Evolutionary conservation across 2,888 invertebrate species (phyloP), one percentile per base, ranked within the genome.

Genomic region (Limnephilus rhombicus): DNA sequence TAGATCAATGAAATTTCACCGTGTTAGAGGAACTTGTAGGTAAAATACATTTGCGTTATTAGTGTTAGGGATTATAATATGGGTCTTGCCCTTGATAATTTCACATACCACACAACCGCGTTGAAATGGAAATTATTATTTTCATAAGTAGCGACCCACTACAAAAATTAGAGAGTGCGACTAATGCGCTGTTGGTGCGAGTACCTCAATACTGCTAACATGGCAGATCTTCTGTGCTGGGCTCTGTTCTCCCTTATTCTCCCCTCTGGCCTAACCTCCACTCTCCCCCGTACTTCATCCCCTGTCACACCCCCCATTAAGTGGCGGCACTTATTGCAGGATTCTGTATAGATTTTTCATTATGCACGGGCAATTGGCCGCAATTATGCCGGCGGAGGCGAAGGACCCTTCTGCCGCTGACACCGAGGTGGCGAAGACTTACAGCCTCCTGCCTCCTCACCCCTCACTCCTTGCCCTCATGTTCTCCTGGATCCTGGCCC

Each of bases 311-410:
- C 86, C 49, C 90, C 90, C 90, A 45, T 81, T 90, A 31, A 49
- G 49, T 86, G 80, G 81, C 49, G 80, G 86, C 91, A 86, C 80
- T 88, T 88, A 88, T 88, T 88, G 88, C 88, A 34, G 88, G 90
- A 82, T 80, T 85, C 45, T 83, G 81, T 92, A 92, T 92, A 85
- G 91, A 91, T 92, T 92, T 92, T 92, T 92, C 91, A 91, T 91
- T 92, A 92, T 80, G 91, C 86, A 41, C 91, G 85, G 80, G 68
- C 92, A 91, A 92, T 92, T 92, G 92, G 34, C 80, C 90, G 83
- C 89, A 91, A 92, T 92, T 92, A 92, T 89, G 91, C 41, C 83
- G 68, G 91, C 83, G 80, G 90, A 86, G 86, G 86, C 45, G 31
- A 11, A 29, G 45, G 85, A 41, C 37, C 68, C 68, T 53, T 88